A percentile compares a stretch with the other conserved stretches of the same genome.
phyloP scores from a whole-genome alignment of 64 coral and sea anemone genomes.

The Porites lutea region DNA sequence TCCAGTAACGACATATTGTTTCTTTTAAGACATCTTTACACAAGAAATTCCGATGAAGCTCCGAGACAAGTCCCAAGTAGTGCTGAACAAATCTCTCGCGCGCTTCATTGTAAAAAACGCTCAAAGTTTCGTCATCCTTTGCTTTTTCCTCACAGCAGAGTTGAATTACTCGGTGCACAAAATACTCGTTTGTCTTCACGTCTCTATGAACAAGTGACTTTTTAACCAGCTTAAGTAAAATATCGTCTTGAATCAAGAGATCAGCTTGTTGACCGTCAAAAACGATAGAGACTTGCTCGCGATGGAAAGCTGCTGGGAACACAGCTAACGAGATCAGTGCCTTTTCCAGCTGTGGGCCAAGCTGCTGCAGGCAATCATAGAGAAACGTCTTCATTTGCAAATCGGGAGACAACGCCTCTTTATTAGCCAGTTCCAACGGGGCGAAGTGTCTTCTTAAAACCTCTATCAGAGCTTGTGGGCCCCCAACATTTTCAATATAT shows the following conservation, averaged over 20 bases:
- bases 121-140: not conserved
- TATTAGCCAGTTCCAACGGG: not conserved
- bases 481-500: not conserved
- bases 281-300: not conserved
- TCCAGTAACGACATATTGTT: not conserved
- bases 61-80: not conserved
- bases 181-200: constrained; percentile 4
- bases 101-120: not conserved
- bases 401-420: not conserved
- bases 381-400: constrained; percentile 19
- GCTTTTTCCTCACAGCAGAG: constrained; percentile 26
- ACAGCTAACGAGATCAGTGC: constrained; percentile 23
- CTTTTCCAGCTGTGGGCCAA: not conserved
- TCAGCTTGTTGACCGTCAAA: not conserved
- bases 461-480: not conserved
- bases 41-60: not conserved
- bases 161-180: constrained; percentile 41
- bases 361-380: not conserved
- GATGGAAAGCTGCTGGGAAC: constrained; percentile 4
- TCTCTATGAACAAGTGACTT: constrained; percentile 30
- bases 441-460: not conserved
- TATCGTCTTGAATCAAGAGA: not conserved
- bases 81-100: constrained; percentile 6
- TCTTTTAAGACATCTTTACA: not conserved
- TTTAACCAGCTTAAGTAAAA: not conserved